A percentile compares a stretch with the other conserved stretches of the same genome.
phyloP scores from a whole-genome alignment of 2,888 invertebrate species.

The Bembecia ichneumoniformis region DNA sequence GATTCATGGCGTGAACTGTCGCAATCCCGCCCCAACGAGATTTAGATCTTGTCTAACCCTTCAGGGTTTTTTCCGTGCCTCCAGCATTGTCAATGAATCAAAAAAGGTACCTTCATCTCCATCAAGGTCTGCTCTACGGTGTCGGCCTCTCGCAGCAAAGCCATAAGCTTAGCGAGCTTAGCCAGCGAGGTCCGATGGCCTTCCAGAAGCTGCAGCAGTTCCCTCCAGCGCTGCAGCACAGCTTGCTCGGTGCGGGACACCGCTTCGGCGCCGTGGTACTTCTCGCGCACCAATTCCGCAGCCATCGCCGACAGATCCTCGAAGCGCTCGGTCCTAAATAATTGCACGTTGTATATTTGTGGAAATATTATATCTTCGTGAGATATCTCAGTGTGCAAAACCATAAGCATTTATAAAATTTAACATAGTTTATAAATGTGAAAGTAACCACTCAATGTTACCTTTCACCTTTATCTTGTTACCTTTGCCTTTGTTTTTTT shows the following conservation, averaged over 20 bases:
- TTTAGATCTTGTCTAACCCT: too few species aligned
- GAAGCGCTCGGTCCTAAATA: constrained; percentile 86
- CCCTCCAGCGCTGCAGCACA: constrained; percentile 89
- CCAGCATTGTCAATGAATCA: constrained; percentile 74
- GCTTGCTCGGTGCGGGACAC: constrained; percentile 80
- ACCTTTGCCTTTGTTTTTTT: too few species aligned
- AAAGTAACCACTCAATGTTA: too few species aligned
- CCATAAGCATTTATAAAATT: too few species aligned
- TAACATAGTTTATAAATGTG: too few species aligned
- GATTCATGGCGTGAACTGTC: too few species aligned
- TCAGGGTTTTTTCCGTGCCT: too few species aligned
- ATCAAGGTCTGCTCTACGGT: constrained; percentile 87
- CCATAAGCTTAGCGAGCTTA: constrained; percentile 88
- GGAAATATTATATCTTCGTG: too few species aligned
- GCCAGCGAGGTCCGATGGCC: constrained; percentile 82
- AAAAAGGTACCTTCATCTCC: constrained; percentile 79
- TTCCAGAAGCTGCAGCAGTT: constrained; percentile 87
- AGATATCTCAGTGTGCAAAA: too few species aligned
- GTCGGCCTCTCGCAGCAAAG: constrained; percentile 91
- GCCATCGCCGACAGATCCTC: constrained; percentile 95
- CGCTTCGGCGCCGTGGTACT: constrained; percentile 90
- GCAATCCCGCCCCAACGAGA: too few species aligned
- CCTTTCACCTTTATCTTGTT: too few species aligned
- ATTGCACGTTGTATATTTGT: too few species aligned
- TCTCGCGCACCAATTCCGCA: constrained; percentile 89